Evolutionary conservation across 2,797 vertebrate genomes (phyloP), one percentile per base, ranked within the genome.

Genomic region (Ibycter americanus): DNA sequence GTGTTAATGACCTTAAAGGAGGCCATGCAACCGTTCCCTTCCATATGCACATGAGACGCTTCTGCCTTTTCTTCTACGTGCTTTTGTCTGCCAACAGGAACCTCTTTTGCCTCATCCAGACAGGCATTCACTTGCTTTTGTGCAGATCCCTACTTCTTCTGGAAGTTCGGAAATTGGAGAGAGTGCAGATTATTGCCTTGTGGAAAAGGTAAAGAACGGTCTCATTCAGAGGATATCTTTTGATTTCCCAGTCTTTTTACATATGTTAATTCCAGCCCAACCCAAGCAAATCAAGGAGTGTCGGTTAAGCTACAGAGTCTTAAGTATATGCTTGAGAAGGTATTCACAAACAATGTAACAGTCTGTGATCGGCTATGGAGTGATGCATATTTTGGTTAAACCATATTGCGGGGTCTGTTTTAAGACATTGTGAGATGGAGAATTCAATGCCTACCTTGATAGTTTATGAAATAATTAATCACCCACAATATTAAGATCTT

Each of bases 51-150:
- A 29, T 23, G 55, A 79, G 82, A 65, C 1, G 6, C 22, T 68
- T n/a, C 72, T 90, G 54, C n/a, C 25, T 90, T 87, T 83, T 84
- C 36, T 77, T 78, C 87, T 94, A 27, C 0, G 0, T 79, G 61
- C 31, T 86, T 88, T 76, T 92, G 27, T 68, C 38, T 93, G 62
- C 38, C 72, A 66, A 65, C 18, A 58, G 31, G 72, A 95, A 65
- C 61, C 46, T 76, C 38, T 89, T 93, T 85, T 88, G 22, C 65
- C 13, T 91, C 93, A 81, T 8, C 61, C 58, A 91, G 40, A 58
- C 44, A 79, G 54, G 52, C 49, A 96, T 92, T 87, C 72, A 66
- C 31, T 94, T 95, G 68, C 87, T 95, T 95, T 93, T 88, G 44
- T 93, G 61, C 79, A 88, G 68, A 93, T 65, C 15, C 27, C 42